These are phyloP conservation scores for Camponotus floridanus DNA, from an alignment of 1,140 invertebrate species.

Conservation along the genomic window DNA sequence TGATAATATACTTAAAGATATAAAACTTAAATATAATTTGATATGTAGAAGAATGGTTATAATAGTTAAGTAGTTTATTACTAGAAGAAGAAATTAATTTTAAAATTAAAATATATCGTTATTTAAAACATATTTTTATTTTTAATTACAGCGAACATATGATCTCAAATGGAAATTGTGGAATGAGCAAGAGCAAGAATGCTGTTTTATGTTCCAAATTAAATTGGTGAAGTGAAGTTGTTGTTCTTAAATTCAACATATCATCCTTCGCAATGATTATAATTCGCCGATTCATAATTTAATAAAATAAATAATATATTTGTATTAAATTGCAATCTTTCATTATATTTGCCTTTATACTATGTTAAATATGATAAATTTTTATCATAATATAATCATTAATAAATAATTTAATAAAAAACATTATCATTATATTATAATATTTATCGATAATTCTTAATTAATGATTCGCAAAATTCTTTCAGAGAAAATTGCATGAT, in stretches of 20 bases:
- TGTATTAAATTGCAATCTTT: constrained; percentile 6
- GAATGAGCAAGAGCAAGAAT: constrained; percentile 80
- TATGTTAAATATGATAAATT: background rate
- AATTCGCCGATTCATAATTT: constrained; percentile 60
- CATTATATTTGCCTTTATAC: constrained; percentile 3
- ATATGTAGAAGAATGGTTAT: background rate
- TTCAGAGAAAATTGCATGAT: background rate
- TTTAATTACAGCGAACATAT: constrained; percentile 82
- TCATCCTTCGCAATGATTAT: constrained; percentile 23
- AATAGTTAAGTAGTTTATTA: background rate
- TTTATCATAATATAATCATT: constrained; percentile 1
- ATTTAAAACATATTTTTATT: constrained; percentile 37
- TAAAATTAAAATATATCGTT: background rate
- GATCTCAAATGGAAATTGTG: constrained; percentile 85
- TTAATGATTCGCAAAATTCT: background rate
- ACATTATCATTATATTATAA: background rate
- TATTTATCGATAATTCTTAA: background rate
- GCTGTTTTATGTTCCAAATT: constrained; percentile 84
- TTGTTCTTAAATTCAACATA: background rate
- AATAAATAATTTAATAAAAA: background rate
- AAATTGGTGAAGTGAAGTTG: constrained; percentile 79
- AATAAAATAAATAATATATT: constrained; percentile 62
- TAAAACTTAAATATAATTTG: constrained; percentile 4
- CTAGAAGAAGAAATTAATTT: background rate
- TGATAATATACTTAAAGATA: background rate